These are phyloP conservation scores for Stegodyphus dumicola DNA, from an alignment of 1,140 invertebrate genomes.

Conservation along the genomic window DNA sequence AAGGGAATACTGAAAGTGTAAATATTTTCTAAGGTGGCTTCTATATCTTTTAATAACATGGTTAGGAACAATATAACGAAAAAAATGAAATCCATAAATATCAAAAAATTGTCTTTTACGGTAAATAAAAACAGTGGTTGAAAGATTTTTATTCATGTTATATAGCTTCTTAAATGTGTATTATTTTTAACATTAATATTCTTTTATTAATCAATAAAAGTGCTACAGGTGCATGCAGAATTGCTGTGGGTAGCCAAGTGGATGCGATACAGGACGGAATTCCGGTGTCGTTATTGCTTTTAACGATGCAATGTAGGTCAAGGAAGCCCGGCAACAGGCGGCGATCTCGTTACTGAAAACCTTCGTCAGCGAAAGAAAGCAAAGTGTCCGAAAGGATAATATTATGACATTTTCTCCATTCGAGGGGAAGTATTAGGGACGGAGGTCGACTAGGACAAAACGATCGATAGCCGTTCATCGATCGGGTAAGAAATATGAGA, in stretches of 20 bases:
- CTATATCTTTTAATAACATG: no score
- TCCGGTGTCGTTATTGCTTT: not conserved
- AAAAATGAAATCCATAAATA: no score
- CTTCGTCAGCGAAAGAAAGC: not conserved
- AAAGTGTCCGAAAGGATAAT: slow-evolving; percentile 14
- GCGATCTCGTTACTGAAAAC: not conserved
- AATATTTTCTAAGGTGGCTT: no score
- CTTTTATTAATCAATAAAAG: no score
- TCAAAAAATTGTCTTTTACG: no score
- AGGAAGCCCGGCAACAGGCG: slow-evolving; percentile 45
- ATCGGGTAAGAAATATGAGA: slow-evolving; percentile 18
- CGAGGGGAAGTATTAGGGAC: not conserved
- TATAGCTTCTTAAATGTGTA: no score
- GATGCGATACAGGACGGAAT: not conserved
- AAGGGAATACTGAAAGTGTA: no score
- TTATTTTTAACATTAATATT: no score
- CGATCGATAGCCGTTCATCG: slow-evolving; percentile 34
- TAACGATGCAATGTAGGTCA: slow-evolving; percentile 11
- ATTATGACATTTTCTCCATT: slow-evolving; percentile 10
- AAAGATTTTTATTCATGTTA: no score
- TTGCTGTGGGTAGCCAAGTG: not conserved
- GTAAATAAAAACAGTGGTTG: no score
- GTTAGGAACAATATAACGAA: no score
- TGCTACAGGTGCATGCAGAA: not conserved
- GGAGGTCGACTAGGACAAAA: slow-evolving; percentile 26